A percentile compares a stretch with the other conserved stretches of the same genome.
Conservation (phyloP, 2,888 invertebrate species). For the Entomobrya multifasciata region DNA sequence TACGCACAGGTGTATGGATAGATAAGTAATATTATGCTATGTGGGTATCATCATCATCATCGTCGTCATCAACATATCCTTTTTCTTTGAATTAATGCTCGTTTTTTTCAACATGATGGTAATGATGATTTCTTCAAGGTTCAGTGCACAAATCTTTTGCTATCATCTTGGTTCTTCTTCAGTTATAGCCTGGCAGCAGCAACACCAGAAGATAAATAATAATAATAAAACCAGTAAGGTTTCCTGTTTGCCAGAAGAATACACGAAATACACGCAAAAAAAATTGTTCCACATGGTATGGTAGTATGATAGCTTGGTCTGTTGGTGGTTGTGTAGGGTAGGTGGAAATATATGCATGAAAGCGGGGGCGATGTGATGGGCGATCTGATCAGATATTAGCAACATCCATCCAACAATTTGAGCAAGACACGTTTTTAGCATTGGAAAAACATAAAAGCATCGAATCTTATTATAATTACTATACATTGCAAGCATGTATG, state of each 20-base stretch:
- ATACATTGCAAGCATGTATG: neutral
- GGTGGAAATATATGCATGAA: constrained; percentile 18
- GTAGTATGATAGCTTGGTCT: neutral
- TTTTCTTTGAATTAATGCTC: constrained; percentile 28
- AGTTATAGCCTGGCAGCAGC: neutral
- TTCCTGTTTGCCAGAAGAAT: constrained; percentile 56
- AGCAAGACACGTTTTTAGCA: constrained; percentile 15
- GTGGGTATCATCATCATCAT: constrained; percentile 18
- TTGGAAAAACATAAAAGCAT: constrained; percentile 31
- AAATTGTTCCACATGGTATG: constrained; percentile 39
- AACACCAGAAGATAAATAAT: constrained; percentile 19
- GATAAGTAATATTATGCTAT: too few species aligned
- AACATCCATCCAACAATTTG: neutral
- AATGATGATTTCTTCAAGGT: constrained; percentile 53
- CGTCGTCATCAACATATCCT: neutral
- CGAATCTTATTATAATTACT: neutral
- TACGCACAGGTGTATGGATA: too few species aligned
- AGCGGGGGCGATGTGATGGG: constrained; percentile 16
- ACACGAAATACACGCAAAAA: constrained; percentile 38
- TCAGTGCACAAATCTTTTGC: constrained; percentile 69
- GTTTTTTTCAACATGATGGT: constrained; percentile 12
- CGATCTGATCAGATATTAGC: constrained; percentile 21
- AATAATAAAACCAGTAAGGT: constrained; percentile 63
- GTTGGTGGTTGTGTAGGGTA: neutral
- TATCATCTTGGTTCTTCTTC: neutral